phyloP scores from a whole-genome alignment of 2,797 vertebrate species.

The Pygocentrus nattereri region DNA sequence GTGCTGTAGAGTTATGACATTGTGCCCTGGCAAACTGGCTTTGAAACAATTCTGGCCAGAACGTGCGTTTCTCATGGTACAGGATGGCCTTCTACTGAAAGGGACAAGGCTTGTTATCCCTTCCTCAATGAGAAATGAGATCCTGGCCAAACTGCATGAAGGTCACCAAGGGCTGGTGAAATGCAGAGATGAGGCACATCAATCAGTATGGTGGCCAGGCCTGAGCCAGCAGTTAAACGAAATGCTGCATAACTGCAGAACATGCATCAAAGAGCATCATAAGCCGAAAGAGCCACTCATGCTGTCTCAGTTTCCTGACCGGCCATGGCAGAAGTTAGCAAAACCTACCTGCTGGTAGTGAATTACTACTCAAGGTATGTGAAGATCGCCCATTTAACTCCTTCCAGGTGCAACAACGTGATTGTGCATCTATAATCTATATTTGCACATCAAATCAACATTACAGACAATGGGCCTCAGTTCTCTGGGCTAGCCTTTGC shows the following conservation, averaged over 20 bases:
- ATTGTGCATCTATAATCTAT: constrained; percentile 16
- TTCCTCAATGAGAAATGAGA: constrained; percentile 19
- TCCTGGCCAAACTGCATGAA: constrained; percentile 26
- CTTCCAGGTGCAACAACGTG: constrained; percentile 27
- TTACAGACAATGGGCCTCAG: no score
- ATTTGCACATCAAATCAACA: no score
- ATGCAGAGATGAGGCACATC: not conserved
- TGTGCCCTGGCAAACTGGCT: no score
- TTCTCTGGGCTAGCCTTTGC: no score
- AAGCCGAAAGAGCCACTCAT: constrained; percentile 36
- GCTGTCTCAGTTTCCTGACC: not conserved
- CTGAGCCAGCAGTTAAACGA: constrained; percentile 16
- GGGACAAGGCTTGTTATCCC: not conserved
- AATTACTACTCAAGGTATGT: constrained; percentile 47
- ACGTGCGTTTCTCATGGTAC: not conserved
- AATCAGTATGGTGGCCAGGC: constrained; percentile 35
- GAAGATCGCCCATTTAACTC: constrained; percentile 28
- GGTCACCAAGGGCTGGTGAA: constrained; percentile 24
- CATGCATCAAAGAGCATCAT: constrained; percentile 30
- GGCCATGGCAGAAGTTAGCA: constrained; percentile 35
- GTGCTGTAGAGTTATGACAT: no score
- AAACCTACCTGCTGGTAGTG: constrained; percentile 32
- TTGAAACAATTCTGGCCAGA: no score
- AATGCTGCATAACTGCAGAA: constrained; percentile 34
- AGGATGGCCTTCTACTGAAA: not conserved